A percentile compares a stretch with the other conserved stretches of the same genome.
phyloP scores from a whole-genome alignment of 64 coral and sea anemone genomes.

The Montipora sp. region DNA sequence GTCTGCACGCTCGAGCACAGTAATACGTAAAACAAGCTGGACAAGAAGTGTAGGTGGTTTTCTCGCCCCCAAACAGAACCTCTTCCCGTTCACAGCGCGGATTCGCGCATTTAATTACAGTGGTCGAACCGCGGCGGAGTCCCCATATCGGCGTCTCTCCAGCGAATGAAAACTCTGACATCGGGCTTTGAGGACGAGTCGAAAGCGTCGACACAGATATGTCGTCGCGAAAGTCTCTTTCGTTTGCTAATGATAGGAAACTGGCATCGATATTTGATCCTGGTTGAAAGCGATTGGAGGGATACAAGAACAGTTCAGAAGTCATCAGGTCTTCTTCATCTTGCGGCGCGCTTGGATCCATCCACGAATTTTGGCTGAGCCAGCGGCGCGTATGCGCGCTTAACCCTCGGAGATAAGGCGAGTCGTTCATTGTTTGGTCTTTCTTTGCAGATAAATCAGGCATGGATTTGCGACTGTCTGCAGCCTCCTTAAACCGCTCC shows the following conservation, averaged over 20 bases:
- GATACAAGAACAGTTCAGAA: constrained; percentile 84
- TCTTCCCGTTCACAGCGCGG: constrained; percentile 77
- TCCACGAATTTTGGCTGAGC: constrained; percentile 87
- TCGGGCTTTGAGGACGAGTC: constrained; percentile 81
- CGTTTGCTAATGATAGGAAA: constrained; percentile 63
- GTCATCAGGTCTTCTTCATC: constrained; percentile 75
- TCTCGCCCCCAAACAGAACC: constrained; percentile 69
- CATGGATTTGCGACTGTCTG: constrained; percentile 73
- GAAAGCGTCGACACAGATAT: constrained; percentile 77
- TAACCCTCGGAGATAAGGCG: constrained; percentile 68
- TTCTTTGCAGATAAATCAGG: constrained; percentile 71
- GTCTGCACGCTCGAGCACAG: constrained; percentile 81
- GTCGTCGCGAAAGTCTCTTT: constrained; percentile 71
- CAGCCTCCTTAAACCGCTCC: constrained; percentile 48
- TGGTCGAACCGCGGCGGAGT: constrained; percentile 37
- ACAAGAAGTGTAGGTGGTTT: constrained; percentile 92
- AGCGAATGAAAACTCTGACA: constrained; percentile 93
- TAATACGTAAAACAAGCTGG: constrained; percentile 97
- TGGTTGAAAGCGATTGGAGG: constrained; percentile 82
- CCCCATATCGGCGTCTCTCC: constrained; percentile 78
- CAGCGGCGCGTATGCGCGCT: constrained; percentile 82
- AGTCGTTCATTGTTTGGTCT: neutral
- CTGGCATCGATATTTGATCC: constrained; percentile 60
- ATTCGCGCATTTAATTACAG: constrained; percentile 80
- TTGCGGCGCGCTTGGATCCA: constrained; percentile 58